A percentile compares a stretch with the other conserved stretches of the same genome.
These are phyloP conservation scores for Mystacornis crossleyi DNA, from an alignment of 2,113 vertebrate genomes.

Conservation along the genomic window DNA sequence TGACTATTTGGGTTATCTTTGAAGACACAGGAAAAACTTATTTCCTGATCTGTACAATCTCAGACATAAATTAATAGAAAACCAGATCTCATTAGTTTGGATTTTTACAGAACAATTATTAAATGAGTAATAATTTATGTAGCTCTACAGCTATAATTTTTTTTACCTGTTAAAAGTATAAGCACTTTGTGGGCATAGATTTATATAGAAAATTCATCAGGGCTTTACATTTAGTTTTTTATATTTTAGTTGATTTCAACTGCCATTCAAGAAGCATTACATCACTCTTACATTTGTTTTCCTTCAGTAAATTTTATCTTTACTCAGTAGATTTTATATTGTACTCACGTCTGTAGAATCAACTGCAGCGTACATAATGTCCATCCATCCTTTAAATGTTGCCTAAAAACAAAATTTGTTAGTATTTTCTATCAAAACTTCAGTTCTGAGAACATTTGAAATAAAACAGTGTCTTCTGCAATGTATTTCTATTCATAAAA, in stretches of 20 bases:
- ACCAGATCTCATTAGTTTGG: neutral
- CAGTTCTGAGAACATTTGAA: neutral
- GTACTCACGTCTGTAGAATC: slow-evolving; percentile 80
- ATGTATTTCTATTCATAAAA: neutral
- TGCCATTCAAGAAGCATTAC: neutral
- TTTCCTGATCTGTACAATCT: neutral
- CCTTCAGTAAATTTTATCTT: neutral
- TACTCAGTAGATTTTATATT: neutral
- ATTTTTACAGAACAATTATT: neutral
- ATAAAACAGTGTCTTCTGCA: neutral
- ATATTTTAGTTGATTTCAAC: neutral
- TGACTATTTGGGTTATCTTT: neutral
- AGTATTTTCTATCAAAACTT: neutral
- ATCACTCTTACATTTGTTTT: neutral
- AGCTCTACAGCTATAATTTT: neutral
- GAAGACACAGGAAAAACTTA: neutral
- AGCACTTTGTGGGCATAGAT: neutral
- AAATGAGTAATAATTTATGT: neutral
- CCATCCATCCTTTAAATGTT: slow-evolving; percentile 84
- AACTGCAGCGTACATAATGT: slow-evolving; percentile 83
- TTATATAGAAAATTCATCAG: neutral
- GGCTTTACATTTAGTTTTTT: neutral
- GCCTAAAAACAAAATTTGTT: slow-evolving; percentile 73
- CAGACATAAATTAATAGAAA: neutral
- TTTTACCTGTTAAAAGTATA: neutral